These are phyloP conservation scores for Lycia hirtaria DNA, from an alignment of 2,888 invertebrate species.

Conservation along the genomic window DNA sequence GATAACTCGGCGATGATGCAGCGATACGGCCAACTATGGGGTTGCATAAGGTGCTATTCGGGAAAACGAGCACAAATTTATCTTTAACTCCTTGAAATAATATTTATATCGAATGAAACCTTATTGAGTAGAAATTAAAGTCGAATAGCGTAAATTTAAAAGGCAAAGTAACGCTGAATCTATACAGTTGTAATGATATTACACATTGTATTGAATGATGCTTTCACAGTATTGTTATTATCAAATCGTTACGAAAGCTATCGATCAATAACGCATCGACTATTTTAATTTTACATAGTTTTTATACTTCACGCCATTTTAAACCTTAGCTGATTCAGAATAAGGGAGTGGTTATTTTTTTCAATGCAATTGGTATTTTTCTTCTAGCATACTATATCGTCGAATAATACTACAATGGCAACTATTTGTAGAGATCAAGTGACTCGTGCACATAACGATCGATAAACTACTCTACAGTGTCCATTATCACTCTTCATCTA, in stretches of 20 bases:
- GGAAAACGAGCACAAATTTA: conserved; percentile 13
- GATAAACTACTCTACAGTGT: conserved; percentile 8
- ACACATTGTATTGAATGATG: conserved; percentile 49
- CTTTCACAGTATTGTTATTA: conserved; percentile 67
- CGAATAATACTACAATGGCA: conserved; percentile 19
- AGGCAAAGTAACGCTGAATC: not conserved
- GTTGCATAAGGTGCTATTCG: conserved; percentile 44
- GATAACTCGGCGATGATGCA: conserved; percentile 59
- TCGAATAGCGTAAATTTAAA: not conserved
- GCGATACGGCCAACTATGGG: conserved; percentile 46
- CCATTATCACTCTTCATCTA: too few relatives aligned
- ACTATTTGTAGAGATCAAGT: conserved; percentile 18
- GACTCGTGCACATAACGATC: conserved; percentile 18
- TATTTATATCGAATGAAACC: not conserved
- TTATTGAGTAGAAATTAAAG: not conserved
- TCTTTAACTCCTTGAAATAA: not conserved
- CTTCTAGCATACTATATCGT: conserved; percentile 8
- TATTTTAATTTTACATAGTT: not conserved
- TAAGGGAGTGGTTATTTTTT: not conserved
- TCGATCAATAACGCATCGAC: conserved; percentile 25
- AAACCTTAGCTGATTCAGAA: conserved; percentile 6
- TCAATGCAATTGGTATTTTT: not conserved
- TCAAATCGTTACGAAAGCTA: conserved; percentile 58
- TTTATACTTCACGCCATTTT: not conserved
- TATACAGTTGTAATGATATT: conserved; percentile 40